Evolutionary conservation across 2,113 vertebrate species (phyloP).

Genomic region (Anolis carolinensis): DNA sequence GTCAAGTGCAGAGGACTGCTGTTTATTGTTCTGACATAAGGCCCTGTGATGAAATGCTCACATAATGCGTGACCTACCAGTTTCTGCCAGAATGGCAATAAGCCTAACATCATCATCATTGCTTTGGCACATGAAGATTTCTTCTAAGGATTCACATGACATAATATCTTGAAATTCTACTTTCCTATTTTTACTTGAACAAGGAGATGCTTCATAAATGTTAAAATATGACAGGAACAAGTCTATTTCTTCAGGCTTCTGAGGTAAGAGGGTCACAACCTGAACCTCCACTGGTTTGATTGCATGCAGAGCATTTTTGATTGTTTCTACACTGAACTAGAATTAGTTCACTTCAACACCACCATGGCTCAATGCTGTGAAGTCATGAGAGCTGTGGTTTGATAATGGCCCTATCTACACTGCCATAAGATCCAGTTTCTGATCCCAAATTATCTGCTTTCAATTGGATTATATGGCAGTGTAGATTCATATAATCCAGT

Average conservation of each 20-base stretch:
- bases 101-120: neutral
- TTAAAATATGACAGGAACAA: too few relatives aligned
- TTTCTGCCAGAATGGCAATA: neutral
- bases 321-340: too few relatives aligned
- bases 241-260: neutral
- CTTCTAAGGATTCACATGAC: neutral
- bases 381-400: too few relatives aligned
- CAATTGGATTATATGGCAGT: too few relatives aligned
- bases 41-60: neutral
- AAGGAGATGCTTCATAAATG: neutral
- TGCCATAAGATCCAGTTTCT: too few relatives aligned
- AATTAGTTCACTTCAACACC: too few relatives aligned
- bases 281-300: neutral
- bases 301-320: neutral
- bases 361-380: too few relatives aligned
- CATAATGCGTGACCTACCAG: neutral
- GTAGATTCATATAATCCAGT: too few relatives aligned
- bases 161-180: neutral
- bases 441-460: too few relatives aligned
- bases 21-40: neutral
- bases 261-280: too few relatives aligned
- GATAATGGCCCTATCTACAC: too few relatives aligned
- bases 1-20: neutral
- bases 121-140: neutral
- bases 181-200: neutral